A percentile compares a stretch with the other conserved stretches of the same genome.
Conservation (phyloP, 2,888 invertebrate species). For the Ditylenchus weischeri region DNA sequence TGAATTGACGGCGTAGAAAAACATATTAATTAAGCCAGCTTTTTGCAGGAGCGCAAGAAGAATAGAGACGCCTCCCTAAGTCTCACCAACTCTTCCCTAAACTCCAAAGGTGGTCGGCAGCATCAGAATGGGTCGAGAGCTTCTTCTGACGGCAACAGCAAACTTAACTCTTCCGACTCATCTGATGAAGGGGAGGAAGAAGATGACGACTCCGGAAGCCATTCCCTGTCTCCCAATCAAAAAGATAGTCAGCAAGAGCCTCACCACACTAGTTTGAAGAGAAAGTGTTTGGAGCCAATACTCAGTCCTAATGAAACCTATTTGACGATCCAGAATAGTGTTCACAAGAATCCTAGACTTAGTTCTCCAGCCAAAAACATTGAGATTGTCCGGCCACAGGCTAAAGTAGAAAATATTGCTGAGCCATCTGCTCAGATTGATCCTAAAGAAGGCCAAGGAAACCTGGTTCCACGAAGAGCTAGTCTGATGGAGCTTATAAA, state of each 20-base stretch:
- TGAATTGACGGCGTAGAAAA: no score
- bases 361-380: no score
- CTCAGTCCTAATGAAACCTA: no score
- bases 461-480: not conserved
- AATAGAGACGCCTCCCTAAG: not conserved
- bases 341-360: no score
- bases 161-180: slow-evolving; percentile 2
- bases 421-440: no score
- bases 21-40: not conserved
- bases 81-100: not conserved
- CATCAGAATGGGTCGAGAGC: not conserved
- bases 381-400: no score
- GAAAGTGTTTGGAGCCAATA: no score
- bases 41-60: slow-evolving; percentile 2
- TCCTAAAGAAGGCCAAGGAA: not conserved
- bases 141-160: slow-evolving; percentile 12
- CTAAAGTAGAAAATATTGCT: no score
- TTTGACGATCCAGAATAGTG: no score
- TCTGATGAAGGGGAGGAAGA: slow-evolving; percentile 8
- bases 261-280: no score
- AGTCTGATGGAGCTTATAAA: not conserved
- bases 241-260: no score
- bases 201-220: not conserved
- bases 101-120: not conserved
- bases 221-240: no score